Percentiles rank a stretch among this genome's conserved stretches.
Evolutionary conservation across 2,888 invertebrate species (phyloP).

Genomic region (Plagodis dolabraria): DNA sequence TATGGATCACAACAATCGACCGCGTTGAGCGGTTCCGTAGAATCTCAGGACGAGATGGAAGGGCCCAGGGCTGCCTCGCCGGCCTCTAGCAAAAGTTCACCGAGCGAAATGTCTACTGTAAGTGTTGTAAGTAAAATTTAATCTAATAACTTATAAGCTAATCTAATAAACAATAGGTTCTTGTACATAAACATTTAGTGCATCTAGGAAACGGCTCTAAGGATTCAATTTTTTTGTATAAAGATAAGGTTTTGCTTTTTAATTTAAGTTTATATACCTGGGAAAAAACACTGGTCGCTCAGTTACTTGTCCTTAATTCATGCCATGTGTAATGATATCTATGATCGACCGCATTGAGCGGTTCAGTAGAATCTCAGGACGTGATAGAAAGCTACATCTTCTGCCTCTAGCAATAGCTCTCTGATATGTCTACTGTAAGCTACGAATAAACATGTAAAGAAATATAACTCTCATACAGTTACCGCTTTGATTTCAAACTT

Average conservation of each 20-base stretch:
- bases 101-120: slow-evolving; percentile 92
- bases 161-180: neutral
- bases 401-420: slow-evolving; percentile 93
- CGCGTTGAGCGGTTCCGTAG: slow-evolving; percentile 71
- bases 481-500: too few species aligned
- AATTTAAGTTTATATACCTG: too few species aligned
- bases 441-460: too few species aligned
- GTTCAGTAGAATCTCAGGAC: slow-evolving; percentile 74
- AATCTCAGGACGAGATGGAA: slow-evolving; percentile 84
- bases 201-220: too few species aligned
- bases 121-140: slow-evolving; percentile 54
- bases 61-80: slow-evolving; percentile 89
- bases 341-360: slow-evolving; percentile 72
- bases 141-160: neutral
- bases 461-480: too few species aligned
- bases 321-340: slow-evolving; percentile 80
- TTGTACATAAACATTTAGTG: too few species aligned
- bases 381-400: slow-evolving; percentile 88
- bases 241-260: too few species aligned
- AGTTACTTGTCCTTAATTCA: too few species aligned
- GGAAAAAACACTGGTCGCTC: too few species aligned
- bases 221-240: too few species aligned
- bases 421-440: slow-evolving; percentile 91
- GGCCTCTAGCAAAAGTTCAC: slow-evolving; percentile 92
- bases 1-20: slow-evolving; percentile 78